Base-by-base conservation (phyloP, 2,113 vertebrate species). In the Piprites chloris region DNA sequence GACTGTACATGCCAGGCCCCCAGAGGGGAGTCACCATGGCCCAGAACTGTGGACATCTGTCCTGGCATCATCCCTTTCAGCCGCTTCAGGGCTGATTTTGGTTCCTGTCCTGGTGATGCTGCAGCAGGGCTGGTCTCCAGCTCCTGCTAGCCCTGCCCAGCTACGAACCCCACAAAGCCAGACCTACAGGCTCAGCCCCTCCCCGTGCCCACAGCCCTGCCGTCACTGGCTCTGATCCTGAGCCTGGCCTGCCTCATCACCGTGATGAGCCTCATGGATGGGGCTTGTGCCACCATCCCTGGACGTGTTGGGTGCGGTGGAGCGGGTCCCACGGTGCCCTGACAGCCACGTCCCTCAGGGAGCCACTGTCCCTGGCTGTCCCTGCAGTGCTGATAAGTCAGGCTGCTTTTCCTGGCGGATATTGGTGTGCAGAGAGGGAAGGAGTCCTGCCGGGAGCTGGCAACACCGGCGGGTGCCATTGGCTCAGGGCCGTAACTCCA, bases 81-180 rank as follows among this genome's bases (percentile, higher is more conserved):
- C 12, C 8, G 8, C 15, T 9, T 30, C 18, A 14, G 42, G 12
- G 33, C 12, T 4, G 13, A 14, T 50, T 2, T 47, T 21, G 22
- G 19, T 10, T 2, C 16, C 27, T 39, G 28, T 46, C 28, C 3
- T 28, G 42, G 41, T 0, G 4, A 12, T 12, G 7, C 52, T 0
- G 0, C 44, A 44, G n/a, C 28, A 19, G 24, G 37, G 33, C 19
- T 3, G 6, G 12, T 39, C 18, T 77, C 46, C 41, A 28, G 17
- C 4, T 71, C 50, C 44, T 42, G 37, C 2, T 41, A 72, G 56
- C 30, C 37, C 11, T 10, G 21, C 3, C 11, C 11, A 7, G 35
- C 58, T 26, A 7, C 6, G 6, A 22, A 12, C n/a, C 14, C 5
- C 0, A 0, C 30, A 0, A 1, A 63, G 27, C 69, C 35, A 21